Percentiles rank a stretch among this genome's conserved stretches.
Evolutionary conservation across 2,888 invertebrate species (phyloP).

Genomic region (Coremacera marginata): DNA sequence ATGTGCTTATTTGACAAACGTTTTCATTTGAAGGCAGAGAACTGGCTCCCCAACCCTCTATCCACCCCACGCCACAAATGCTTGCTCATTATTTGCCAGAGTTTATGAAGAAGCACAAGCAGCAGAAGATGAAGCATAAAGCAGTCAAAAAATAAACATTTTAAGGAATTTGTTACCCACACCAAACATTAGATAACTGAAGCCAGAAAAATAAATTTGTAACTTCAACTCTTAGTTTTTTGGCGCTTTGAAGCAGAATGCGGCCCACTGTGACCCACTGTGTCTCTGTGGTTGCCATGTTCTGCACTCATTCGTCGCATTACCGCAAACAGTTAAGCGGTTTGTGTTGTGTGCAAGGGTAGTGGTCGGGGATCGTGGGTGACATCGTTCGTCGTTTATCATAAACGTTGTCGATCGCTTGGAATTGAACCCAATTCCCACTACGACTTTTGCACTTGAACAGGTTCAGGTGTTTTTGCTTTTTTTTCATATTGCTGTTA

Average conservation of each 20-base stretch:
- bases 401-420: constrained; percentile 42
- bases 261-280: constrained; percentile 9
- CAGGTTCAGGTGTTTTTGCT: neutral
- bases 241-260: neutral
- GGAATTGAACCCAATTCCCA: constrained; percentile 47
- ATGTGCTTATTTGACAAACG: constrained; percentile 38
- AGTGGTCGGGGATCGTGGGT: neutral
- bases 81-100: constrained; percentile 35
- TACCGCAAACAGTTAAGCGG: constrained; percentile 2
- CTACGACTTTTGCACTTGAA: neutral
- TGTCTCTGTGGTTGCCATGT: neutral
- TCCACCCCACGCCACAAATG: neutral
- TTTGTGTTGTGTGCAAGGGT: neutral
- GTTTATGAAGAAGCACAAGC: neutral
- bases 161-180: neutral
- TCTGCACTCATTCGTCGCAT: constrained; percentile 1
- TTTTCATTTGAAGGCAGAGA: constrained; percentile 4
- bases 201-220: neutral
- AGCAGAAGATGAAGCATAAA: neutral
- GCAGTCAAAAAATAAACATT: constrained; percentile 21
- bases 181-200: neutral
- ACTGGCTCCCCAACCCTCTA: neutral
- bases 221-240: neutral
- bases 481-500: neutral
- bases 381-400: neutral